phyloP scores from a whole-genome alignment of 92 coral and sea anemone genomes.

The Siderastrea radians region DNA sequence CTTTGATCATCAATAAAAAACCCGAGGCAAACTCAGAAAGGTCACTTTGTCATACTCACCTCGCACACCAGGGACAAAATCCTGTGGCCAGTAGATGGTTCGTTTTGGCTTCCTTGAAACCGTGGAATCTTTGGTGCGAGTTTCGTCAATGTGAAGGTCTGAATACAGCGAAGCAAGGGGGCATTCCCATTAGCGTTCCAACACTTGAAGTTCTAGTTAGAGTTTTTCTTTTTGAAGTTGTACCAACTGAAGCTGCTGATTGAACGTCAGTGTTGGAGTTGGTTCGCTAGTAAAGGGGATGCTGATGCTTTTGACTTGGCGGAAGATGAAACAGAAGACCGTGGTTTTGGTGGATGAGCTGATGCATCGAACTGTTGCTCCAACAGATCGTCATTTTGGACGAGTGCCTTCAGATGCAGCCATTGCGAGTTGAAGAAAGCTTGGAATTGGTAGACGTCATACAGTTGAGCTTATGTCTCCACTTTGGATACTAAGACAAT shows the following conservation, averaged over 20 bases:
- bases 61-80: background rate
- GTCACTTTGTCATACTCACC: background rate
- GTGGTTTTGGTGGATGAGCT: background rate
- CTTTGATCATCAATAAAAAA: background rate
- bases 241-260: constrained; percentile 1
- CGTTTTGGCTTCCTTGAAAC: background rate
- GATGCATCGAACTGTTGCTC: background rate
- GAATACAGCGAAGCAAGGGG: background rate
- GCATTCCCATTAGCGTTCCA: background rate
- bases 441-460: background rate
- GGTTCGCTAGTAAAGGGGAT: background rate
- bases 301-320: background rate
- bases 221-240: background rate
- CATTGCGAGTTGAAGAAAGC: background rate
- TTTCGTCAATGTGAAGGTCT: background rate
- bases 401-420: background rate
- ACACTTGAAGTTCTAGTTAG: background rate
- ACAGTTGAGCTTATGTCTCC: background rate
- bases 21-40: background rate
- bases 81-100: background rate
- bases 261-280: background rate
- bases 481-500: background rate
- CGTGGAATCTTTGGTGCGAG: background rate
- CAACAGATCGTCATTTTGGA: background rate
- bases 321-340: background rate